Evolutionary conservation across 2,888 invertebrate genomes (phyloP).

Genomic region (Poecilobothrus nobilitatus): DNA sequence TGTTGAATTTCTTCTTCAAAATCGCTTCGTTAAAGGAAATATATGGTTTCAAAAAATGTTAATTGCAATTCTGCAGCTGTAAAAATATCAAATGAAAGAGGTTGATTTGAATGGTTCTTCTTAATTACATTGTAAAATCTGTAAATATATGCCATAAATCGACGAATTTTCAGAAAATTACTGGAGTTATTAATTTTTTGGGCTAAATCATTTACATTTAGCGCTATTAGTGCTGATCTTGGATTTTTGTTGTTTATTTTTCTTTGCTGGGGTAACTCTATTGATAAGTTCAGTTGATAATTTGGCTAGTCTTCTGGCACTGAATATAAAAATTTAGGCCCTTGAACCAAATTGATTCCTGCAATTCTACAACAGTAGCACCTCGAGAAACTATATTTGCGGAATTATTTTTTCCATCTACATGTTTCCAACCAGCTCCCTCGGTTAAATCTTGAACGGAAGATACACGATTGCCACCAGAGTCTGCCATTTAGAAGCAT

Average conservation of each 20-base stretch:
- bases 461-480: constrained; percentile 30
- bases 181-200: too few relatives aligned
- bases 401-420: constrained; percentile 28
- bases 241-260: too few relatives aligned
- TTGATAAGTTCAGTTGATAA: not conserved
- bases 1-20: too few relatives aligned
- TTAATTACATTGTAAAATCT: constrained; percentile 12
- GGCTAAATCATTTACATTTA: too few relatives aligned
- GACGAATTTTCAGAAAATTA: not conserved
- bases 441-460: constrained; percentile 28
- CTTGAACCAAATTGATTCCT: constrained; percentile 9
- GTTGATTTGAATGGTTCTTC: too few relatives aligned
- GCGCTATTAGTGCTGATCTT: not conserved
- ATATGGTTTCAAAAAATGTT: too few relatives aligned
- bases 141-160: constrained; percentile 13
- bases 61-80: too few relatives aligned
- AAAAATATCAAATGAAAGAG: too few relatives aligned
- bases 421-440: constrained; percentile 27
- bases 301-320: constrained; percentile 9
- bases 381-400: constrained; percentile 33
- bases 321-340: constrained; percentile 13
- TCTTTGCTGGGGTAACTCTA: too few relatives aligned
- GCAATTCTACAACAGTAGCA: not conserved
- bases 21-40: too few relatives aligned
- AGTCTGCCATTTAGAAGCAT: too few relatives aligned